phyloP scores from a whole-genome alignment of 2,888 invertebrate genomes.

The Drosophila lutescens region DNA sequence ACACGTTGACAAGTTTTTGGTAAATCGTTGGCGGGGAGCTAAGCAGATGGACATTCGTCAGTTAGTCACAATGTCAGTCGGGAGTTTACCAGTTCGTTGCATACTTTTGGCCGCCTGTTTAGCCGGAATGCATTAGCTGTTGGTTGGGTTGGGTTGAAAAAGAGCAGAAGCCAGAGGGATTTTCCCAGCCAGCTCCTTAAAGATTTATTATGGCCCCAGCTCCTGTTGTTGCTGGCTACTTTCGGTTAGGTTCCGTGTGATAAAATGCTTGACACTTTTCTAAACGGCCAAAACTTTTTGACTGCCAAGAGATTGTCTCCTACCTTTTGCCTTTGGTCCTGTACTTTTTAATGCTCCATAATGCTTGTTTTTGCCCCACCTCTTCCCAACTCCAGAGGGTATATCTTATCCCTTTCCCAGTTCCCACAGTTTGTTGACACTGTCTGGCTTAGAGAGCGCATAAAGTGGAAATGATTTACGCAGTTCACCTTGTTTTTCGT shows the following conservation, averaged over 20 bases:
- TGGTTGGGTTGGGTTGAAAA: too few relatives aligned
- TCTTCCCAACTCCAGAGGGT: not conserved
- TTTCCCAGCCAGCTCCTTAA: conserved; percentile 32
- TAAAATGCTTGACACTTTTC: conserved; percentile 79
- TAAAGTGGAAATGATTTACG: conserved; percentile 79
- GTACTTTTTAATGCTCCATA: conserved; percentile 72
- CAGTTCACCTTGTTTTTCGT: conserved; percentile 58
- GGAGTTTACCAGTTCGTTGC: conserved; percentile 61
- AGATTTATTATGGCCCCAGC: conserved; percentile 61
- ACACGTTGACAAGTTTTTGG: conserved; percentile 74
- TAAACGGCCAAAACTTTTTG: conserved; percentile 77
- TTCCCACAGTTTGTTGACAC: conserved; percentile 70
- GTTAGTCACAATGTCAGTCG: conserved; percentile 34
- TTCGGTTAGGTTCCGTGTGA: conserved; percentile 61
- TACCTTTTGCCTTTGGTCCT: conserved; percentile 10
- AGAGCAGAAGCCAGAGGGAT: not conserved
- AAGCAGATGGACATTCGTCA: conserved; percentile 31
- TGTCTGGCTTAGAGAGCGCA: conserved; percentile 77
- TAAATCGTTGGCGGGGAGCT: conserved; percentile 44
- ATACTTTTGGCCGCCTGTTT: conserved; percentile 67
- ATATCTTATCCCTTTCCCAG: conserved; percentile 16
- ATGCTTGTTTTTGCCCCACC: conserved; percentile 42
- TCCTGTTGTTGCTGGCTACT: conserved; percentile 40
- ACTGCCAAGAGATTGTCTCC: conserved; percentile 66
- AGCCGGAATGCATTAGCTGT: conserved; percentile 53